phyloP scores from a whole-genome alignment of 2,113 vertebrate species.

The Bungarus multicinctus region DNA sequence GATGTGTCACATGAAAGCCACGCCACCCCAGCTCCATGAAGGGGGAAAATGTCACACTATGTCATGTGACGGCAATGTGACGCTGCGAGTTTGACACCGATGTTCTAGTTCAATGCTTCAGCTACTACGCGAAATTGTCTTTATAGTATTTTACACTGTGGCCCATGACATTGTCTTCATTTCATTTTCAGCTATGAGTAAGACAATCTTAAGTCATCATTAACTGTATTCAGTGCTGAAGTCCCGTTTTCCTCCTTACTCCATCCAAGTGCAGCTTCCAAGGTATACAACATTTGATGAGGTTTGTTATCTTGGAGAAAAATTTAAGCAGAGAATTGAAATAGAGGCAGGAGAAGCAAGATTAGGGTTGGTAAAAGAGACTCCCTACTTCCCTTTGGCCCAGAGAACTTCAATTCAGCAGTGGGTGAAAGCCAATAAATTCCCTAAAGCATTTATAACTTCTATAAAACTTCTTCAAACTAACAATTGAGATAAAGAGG shows the following conservation, averaged over 20 bases:
- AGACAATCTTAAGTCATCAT: not conserved
- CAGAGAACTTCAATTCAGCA: not conserved
- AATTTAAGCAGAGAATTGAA: not conserved
- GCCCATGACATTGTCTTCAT: not conserved
- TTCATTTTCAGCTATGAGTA: not conserved
- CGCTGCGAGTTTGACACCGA: too few relatives aligned
- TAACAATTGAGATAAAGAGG: not conserved
- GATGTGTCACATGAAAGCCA: too few relatives aligned
- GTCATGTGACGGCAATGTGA: too few relatives aligned
- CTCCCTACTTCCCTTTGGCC: not conserved
- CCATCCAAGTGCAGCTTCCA: not conserved
- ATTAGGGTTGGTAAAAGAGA: not conserved
- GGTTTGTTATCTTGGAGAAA: not conserved
- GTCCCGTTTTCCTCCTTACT: not conserved
- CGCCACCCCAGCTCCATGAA: too few relatives aligned
- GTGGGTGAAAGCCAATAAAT: not conserved
- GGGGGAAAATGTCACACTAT: too few relatives aligned
- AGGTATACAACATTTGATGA: not conserved
- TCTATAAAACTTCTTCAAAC: not conserved
- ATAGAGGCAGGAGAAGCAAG: not conserved
- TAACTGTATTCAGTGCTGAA: not conserved
- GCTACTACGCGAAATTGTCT: not conserved
- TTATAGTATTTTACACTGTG: not conserved
- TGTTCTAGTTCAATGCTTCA: not conserved
- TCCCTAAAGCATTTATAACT: not conserved